Percentiles rank a stretch among this genome's conserved stretches.
These are phyloP conservation scores for Epizoanthus ramosus DNA, from an alignment of 92 coral and sea anemone genomes.

Conservation along the genomic window DNA sequence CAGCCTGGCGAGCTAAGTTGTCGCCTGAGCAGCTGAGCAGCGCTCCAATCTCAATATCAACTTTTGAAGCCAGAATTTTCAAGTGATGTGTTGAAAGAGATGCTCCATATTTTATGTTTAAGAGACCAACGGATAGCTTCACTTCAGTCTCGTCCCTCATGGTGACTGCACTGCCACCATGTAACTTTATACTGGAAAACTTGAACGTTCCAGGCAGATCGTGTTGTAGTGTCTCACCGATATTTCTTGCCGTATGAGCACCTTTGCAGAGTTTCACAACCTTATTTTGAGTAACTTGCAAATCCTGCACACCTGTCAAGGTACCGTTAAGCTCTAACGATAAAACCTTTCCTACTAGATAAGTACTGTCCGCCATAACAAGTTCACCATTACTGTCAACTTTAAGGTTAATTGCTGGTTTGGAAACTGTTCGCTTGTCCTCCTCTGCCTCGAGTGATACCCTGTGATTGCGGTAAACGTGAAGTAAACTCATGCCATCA, in stretches of 20 bases:
- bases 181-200: slow-evolving; percentile 53
- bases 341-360: slow-evolving; percentile 49
- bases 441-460: slow-evolving; percentile 45
- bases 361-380: slow-evolving; percentile 50
- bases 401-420: slow-evolving; percentile 55
- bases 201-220: slow-evolving; percentile 47
- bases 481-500: slow-evolving; percentile 61
- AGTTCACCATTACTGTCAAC: slow-evolving; percentile 57
- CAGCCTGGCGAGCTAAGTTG: slow-evolving; percentile 50
- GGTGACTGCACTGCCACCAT: slow-evolving; percentile 58
- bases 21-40: slow-evolving; percentile 63
- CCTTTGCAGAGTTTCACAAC: slow-evolving; percentile 54
- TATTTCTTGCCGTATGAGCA: slow-evolving; percentile 38
- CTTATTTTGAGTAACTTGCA: slow-evolving; percentile 55
- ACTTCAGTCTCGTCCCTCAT: slow-evolving; percentile 55
- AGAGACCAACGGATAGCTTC: slow-evolving; percentile 45
- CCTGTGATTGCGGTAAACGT: slow-evolving; percentile 51
- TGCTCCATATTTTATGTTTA: slow-evolving; percentile 63
- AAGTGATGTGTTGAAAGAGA: slow-evolving; percentile 57
- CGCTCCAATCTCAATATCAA: slow-evolving; percentile 68
- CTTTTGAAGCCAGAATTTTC: slow-evolving; percentile 53
- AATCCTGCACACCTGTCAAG: slow-evolving; percentile 59
- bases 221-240: neutral
- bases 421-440: slow-evolving; percentile 29
- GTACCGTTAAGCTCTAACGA: slow-evolving; percentile 65